Conservation (phyloP, 2,888 invertebrate species). For the Leptinotarsa juncta region DNA sequence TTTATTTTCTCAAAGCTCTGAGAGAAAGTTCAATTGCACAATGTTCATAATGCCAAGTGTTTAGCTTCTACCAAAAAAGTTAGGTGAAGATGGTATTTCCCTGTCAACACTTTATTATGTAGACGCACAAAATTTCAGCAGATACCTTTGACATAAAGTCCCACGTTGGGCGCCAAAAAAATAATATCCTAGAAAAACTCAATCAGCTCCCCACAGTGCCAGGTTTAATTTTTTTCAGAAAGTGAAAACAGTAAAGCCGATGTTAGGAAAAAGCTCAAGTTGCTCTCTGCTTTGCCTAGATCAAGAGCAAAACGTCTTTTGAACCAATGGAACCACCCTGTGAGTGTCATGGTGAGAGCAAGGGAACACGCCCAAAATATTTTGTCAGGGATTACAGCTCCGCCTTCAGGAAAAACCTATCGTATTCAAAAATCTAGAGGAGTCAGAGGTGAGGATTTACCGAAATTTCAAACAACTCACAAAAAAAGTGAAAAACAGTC, state of each 20-base stretch:
- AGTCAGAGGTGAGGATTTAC: conserved; percentile 35
- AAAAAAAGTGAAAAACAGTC: no score
- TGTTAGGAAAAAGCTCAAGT: conserved; percentile 77
- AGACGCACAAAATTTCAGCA: no score
- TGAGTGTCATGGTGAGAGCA: conserved; percentile 81
- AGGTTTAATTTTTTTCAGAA: conserved; percentile 58
- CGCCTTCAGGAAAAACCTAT: conserved; percentile 57
- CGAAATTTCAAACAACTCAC: background rate
- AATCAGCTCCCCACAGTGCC: no score
- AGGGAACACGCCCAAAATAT: conserved; percentile 85
- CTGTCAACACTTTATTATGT: no score
- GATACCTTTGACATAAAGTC: no score
- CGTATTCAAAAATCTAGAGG: conserved; percentile 52
- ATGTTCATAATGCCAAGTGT: no score
- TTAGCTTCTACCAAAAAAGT: no score
- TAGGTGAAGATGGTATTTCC: no score
- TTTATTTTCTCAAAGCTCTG: no score
- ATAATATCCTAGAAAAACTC: no score
- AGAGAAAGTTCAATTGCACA: no score
- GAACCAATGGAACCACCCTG: conserved; percentile 82
- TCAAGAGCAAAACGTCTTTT: conserved; percentile 82
- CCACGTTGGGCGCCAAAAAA: no score
- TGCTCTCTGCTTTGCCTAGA: conserved; percentile 80
- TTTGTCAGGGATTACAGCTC: conserved; percentile 76
- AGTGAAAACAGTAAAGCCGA: conserved; percentile 69